Evolutionary conservation across 2,888 invertebrate species (phyloP).

Genomic region (Caenorhabditis parvicauda): DNA sequence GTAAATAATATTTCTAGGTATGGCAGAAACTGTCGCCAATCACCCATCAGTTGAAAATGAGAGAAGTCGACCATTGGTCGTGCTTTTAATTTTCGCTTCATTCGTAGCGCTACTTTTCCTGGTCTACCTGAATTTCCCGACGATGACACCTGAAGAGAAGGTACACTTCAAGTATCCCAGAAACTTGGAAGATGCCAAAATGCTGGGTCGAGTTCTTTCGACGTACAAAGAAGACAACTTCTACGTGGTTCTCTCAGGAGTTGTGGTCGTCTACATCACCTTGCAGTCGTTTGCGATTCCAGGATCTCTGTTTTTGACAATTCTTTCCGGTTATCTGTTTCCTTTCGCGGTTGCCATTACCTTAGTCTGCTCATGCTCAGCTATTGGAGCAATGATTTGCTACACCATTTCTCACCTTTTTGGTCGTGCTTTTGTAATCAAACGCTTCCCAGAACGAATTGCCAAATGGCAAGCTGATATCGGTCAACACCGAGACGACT

Average conservation of each 20-base stretch:
- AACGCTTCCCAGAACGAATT: conserved; percentile 78
- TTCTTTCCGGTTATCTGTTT: conserved; percentile 92
- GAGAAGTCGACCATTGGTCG: conserved; percentile 12
- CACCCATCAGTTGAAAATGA: no score
- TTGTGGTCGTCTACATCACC: conserved; percentile 87
- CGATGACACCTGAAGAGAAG: conserved; percentile 74
- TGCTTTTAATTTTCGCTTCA: conserved; percentile 18
- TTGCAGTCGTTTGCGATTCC: conserved; percentile 99
- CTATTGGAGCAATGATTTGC: conserved; percentile 90
- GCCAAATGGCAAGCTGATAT: conserved; percentile 78
- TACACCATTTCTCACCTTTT: conserved; percentile 87
- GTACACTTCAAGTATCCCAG: conserved; percentile 83
- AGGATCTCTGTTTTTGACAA: conserved; percentile 93
- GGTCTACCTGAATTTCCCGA: conserved; percentile 49
- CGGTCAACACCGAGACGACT: conserved; percentile 78
- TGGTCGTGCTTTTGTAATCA: conserved; percentile 77
- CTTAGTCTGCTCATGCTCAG: conserved; percentile 81
- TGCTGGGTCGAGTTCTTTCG: conserved; percentile 82
- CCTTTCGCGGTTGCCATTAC: conserved; percentile 84
- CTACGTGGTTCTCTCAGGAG: conserved; percentile 74
- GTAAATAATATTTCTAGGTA: no score
- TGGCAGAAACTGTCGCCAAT: no score
- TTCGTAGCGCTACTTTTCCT: conserved; percentile 28
- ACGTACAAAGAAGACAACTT: conserved; percentile 88
- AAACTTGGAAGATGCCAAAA: conserved; percentile 92